Percentiles rank a stretch among this genome's conserved stretches.
These are phyloP conservation scores for Stenichneumon culpator DNA, from an alignment of 2,888 invertebrate species.

Conservation along the genomic window DNA sequence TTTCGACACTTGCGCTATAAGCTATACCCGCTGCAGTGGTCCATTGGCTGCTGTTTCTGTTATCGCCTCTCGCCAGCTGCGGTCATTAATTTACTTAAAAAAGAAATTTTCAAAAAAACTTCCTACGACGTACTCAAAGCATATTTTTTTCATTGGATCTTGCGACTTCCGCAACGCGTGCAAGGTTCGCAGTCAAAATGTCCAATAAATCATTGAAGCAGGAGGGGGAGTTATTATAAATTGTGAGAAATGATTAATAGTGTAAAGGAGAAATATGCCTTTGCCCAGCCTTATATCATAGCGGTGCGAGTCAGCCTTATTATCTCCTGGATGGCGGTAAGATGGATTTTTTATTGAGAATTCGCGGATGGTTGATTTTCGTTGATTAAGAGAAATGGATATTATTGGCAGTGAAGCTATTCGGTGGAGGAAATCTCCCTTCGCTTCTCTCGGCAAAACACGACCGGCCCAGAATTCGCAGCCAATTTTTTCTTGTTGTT, in stretches of 20 bases:
- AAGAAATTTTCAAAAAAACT: not conserved
- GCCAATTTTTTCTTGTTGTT: slow-evolving; percentile 32
- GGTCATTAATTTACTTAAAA: not conserved
- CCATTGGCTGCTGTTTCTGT: not conserved
- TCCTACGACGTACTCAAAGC: not conserved
- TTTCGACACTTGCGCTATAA: slow-evolving; percentile 32
- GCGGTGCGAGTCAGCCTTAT: slow-evolving; percentile 1
- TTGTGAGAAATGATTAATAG: slow-evolving; percentile 41
- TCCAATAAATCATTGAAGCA: slow-evolving; percentile 23
- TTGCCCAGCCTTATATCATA: not conserved
- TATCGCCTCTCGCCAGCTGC: slow-evolving; percentile 5
- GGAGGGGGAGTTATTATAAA: slow-evolving; percentile 14
- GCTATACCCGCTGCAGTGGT: not conserved
- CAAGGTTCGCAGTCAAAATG: slow-evolving; percentile 9
- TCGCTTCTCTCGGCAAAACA: slow-evolving; percentile 3
- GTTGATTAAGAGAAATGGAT: slow-evolving; percentile 22
- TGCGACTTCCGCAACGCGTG: not conserved
- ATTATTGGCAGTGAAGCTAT: slow-evolving; percentile 38
- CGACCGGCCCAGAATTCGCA: slow-evolving; percentile 20
- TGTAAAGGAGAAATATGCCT: slow-evolving; percentile 2
- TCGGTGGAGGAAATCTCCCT: not conserved
- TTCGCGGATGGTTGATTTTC: not conserved
- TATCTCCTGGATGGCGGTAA: not conserved
- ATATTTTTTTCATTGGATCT: slow-evolving; percentile 62
- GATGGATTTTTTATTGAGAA: not conserved